Conservation (phyloP, 2,113 vertebrate species). For the Dipodomys spectabilis region DNA sequence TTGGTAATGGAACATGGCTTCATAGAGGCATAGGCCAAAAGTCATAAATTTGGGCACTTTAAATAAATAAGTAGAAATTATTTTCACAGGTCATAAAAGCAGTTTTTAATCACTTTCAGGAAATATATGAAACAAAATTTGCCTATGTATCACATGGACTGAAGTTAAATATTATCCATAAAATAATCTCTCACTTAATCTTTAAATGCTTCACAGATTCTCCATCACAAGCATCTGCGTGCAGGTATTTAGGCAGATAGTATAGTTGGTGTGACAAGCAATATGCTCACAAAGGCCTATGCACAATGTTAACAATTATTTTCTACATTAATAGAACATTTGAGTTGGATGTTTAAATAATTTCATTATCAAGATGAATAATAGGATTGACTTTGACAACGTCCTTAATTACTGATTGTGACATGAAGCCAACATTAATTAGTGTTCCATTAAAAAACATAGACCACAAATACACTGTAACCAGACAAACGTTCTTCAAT, state of each 20-base stretch:
- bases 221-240: slow-evolving; percentile 64
- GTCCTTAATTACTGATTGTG: slow-evolving; percentile 84
- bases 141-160: not conserved
- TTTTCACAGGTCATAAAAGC: not conserved
- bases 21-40: not conserved
- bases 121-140: not conserved
- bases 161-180: not conserved
- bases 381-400: slow-evolving; percentile 85
- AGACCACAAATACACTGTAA: slow-evolving; percentile 69
- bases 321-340: slow-evolving; percentile 81
- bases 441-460: slow-evolving; percentile 79
- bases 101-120: not conserved
- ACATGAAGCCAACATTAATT: slow-evolving; percentile 83
- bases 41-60: not conserved
- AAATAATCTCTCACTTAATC: slow-evolving; percentile 38
- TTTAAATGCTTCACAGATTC: not conserved
- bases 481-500: slow-evolving; percentile 73
- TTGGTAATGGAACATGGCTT: not conserved
- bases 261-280: slow-evolving; percentile 52
- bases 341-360: slow-evolving; percentile 85
- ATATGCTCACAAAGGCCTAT: slow-evolving; percentile 74
- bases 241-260: slow-evolving; percentile 70
- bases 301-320: slow-evolving; percentile 76
- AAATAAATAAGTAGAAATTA: not conserved
- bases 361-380: slow-evolving; percentile 86